Conservation (phyloP, 2,888 invertebrate species). For the Volucella inflata region DNA sequence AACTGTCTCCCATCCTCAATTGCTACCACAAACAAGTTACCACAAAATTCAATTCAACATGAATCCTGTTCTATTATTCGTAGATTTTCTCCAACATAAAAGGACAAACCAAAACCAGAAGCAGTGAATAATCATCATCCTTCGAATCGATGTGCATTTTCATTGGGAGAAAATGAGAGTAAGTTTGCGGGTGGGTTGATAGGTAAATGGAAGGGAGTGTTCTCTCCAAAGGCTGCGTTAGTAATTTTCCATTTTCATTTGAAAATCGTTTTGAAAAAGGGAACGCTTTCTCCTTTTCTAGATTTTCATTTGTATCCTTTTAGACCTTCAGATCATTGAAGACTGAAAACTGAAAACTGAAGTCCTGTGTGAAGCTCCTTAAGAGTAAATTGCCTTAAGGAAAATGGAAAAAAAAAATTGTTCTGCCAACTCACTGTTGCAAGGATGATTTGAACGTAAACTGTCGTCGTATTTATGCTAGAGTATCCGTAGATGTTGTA, state of each 20-base stretch:
- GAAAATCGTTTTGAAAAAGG: conserved; percentile 39
- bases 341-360: too few relatives aligned
- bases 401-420: conserved; percentile 1
- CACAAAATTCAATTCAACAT: conserved; percentile 64
- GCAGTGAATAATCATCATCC: conserved; percentile 40
- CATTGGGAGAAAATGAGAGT: neutral
- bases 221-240: neutral
- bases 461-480: conserved; percentile 8
- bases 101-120: conserved; percentile 30
- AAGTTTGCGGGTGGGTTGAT: conserved; percentile 1
- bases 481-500: neutral
- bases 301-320: too few relatives aligned
- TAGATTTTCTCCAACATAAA: conserved; percentile 34
- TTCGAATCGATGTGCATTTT: conserved; percentile 49
- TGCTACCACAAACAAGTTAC: conserved; percentile 47
- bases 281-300: neutral
- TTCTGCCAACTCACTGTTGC: conserved; percentile 44
- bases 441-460: neutral
- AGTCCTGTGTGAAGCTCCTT: conserved; percentile 13
- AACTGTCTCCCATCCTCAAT: neutral
- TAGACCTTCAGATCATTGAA: too few relatives aligned
- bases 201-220: neutral
- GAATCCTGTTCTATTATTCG: conserved; percentile 55
- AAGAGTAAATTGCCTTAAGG: conserved; percentile 55
- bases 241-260: conserved; percentile 59